phyloP scores from a whole-genome alignment of 2,113 vertebrate species.

The Upupa epops region DNA sequence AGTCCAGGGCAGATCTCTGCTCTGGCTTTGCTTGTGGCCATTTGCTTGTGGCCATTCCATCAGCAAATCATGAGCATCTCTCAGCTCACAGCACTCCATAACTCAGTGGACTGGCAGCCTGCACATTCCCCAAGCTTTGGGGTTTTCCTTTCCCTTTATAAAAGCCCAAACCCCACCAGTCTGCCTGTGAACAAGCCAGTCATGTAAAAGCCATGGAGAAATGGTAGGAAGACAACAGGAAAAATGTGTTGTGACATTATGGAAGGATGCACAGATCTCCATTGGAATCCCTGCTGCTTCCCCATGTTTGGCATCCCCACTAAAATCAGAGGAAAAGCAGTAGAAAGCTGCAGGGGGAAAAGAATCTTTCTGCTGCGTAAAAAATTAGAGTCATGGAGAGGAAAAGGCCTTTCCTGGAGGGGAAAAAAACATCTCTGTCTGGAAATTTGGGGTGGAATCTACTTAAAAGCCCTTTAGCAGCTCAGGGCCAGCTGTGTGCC shows the following conservation, averaged over 20 bases:
- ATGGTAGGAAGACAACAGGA: background rate
- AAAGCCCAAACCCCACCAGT: background rate
- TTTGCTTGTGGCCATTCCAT: background rate
- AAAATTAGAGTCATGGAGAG: background rate
- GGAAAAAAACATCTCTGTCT: background rate
- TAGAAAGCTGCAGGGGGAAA: background rate
- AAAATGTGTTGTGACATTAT: accelerated
- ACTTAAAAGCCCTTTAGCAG: background rate
- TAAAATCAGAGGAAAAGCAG: background rate
- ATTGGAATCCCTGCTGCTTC: accelerated
- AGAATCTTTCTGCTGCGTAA: background rate
- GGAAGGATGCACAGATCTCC: background rate
- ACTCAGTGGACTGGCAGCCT: accelerated
- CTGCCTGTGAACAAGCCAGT: background rate
- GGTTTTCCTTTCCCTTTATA: background rate
- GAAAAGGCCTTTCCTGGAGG: background rate
- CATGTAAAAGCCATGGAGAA: background rate
- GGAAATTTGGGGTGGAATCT: background rate
- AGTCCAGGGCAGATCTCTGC: background rate
- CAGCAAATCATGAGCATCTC: background rate
- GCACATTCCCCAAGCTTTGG: background rate
- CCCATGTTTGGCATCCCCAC: background rate
- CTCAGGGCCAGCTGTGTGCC: accelerated
- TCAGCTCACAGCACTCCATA: accelerated
- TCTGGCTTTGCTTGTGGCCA: background rate